phyloP scores from a whole-genome alignment of 2,113 vertebrate genomes.

The Bettongia penicillata region DNA sequence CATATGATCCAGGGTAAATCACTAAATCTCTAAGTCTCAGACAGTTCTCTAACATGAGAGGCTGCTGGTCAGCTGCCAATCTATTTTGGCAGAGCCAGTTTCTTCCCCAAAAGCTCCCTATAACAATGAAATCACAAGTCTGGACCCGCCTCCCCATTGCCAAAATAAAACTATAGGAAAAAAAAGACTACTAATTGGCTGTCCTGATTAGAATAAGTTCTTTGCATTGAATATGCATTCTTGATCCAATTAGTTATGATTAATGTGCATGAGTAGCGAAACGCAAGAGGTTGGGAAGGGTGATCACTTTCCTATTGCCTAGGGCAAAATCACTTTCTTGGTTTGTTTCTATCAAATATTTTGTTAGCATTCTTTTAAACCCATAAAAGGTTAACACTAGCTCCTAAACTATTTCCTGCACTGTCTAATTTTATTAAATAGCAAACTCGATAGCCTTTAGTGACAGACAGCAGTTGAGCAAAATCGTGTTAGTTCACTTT shows the following conservation, averaged over 20 bases:
- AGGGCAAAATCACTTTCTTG: conserved; percentile 1
- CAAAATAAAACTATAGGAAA: neutral
- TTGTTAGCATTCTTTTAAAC: conserved; percentile 65
- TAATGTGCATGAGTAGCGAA: neutral
- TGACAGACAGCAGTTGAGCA: conserved; percentile 66
- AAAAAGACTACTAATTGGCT: neutral
- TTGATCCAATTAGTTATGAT: neutral
- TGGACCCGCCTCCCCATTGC: neutral
- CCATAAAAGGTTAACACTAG: conserved; percentile 55
- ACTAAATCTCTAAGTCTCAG: neutral
- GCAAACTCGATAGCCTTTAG: conserved; percentile 70
- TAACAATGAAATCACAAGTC: neutral
- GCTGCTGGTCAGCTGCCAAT: neutral
- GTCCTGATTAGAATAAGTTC: neutral
- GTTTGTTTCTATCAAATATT: conserved; percentile 51
- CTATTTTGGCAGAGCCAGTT: neutral
- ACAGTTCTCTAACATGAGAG: neutral
- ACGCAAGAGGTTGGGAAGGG: rapidly evolving
- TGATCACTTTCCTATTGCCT: neutral
- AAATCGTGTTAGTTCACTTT: conserved; percentile 18
- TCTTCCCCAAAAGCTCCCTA: neutral
- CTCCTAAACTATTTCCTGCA: conserved; percentile 72
- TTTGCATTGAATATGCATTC: neutral
- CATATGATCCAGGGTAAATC: neutral
- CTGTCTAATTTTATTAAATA: conserved; percentile 75